Percentiles rank a stretch among this genome's conserved stretches.
phyloP scores from a whole-genome alignment of 2,113 vertebrate genomes.

The Nothoprocta pentlandii region DNA sequence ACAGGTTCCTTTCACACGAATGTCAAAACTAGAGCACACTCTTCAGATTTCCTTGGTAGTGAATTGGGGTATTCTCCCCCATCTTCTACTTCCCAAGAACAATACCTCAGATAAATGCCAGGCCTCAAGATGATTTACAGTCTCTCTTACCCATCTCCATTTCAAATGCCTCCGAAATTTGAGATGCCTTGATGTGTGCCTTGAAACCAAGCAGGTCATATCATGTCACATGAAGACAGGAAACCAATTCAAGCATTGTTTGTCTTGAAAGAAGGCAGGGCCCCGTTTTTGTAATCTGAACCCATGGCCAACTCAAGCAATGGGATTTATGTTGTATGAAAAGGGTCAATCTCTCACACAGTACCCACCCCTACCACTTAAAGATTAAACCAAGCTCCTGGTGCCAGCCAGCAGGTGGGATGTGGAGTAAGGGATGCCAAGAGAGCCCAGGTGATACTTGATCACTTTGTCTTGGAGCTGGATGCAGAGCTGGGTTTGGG shows the following conservation, averaged over 20 bases:
- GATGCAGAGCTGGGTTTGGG: fast-evolving
- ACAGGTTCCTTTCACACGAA: neutral
- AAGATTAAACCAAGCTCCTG: neutral
- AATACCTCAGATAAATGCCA: neutral
- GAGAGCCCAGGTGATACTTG: neutral
- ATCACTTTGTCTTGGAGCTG: neutral
- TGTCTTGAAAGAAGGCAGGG: neutral
- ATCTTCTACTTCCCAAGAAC: neutral
- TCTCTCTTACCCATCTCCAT: neutral
- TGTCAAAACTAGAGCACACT: neutral
- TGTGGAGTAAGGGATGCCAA: neutral
- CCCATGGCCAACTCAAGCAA: neutral
- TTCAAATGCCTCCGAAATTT: neutral
- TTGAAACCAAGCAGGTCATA: neutral
- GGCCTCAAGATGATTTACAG: neutral
- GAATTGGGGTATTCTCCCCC: neutral
- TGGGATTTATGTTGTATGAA: neutral
- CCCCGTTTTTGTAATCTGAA: neutral
- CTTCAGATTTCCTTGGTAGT: neutral
- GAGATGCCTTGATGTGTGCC: neutral
- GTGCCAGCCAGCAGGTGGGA: fast-evolving
- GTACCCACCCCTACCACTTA: neutral
- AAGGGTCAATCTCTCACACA: neutral
- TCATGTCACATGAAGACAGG: neutral
- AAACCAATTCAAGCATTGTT: neutral